Evolutionary conservation across 2,797 vertebrate genomes (phyloP), one percentile per base, ranked within the genome.

Genomic region (Clamator glandarius): DNA sequence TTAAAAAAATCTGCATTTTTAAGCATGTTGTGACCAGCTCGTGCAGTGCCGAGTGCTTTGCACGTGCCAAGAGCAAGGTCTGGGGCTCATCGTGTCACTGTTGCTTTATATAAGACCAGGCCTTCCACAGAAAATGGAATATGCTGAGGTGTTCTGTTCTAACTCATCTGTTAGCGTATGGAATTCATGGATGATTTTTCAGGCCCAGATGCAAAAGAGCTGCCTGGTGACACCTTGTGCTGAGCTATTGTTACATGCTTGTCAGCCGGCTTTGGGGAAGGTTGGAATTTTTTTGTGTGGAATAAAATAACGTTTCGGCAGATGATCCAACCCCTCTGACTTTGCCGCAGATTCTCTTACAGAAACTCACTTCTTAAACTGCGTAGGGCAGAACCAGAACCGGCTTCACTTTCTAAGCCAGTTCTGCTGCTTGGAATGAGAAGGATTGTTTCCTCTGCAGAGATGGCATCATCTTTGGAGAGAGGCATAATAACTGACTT

Each of bases 211-310:
- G 74, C 48, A 35, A 2, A 67, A 8, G 84, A 39, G 70, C 74
- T 55, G 84, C 12, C n/a, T 44, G 69, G 57, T 35, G 4, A 1
- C 10, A 25, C 23, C 2, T 39, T 48, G 16, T 13, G 66, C 3
- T 31, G 58, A 3, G 29, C 11, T 2, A 1, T 12, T 35, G 4
- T 18, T 23, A 5, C 0, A 7, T 4, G 3, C 25, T 25, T 28
- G 24, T 28, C 51, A 29, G 1, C 11, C 68, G 46, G n/a, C 76
- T 79, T 29, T 68, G 66, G 44, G 46, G 88, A 66, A 52, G 48
- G 15, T 3, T 73, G 81, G 20, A 39, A 41, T 9, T 28, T 51
- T 7, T 58, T 18, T 13, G 19, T 42, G 21, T 48, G 44, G 39
- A 68, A 76, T 70, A 35, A 70, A 63, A 21, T 20, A 41, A 31